A percentile compares a stretch with the other conserved stretches of the same genome.
phyloP scores from a whole-genome alignment of 1,140 invertebrate species.

The Cotesia glomerata region DNA sequence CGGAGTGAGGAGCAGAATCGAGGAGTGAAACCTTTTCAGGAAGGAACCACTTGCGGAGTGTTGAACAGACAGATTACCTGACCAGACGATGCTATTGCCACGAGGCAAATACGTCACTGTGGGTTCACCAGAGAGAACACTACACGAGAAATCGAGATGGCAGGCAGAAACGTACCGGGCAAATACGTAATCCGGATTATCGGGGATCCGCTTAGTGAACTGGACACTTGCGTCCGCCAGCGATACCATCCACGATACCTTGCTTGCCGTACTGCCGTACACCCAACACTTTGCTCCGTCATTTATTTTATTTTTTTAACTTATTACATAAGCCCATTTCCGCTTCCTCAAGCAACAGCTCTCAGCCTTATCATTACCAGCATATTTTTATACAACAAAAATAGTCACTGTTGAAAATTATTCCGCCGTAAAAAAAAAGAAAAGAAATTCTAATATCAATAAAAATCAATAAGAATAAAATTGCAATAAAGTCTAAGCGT shows the following conservation, averaged over 20 bases:
- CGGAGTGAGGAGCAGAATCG: background rate
- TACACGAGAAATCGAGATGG: slow-evolving; percentile 54
- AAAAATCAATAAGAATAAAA: slow-evolving; percentile 32
- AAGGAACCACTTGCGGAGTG: background rate
- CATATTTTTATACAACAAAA: background rate
- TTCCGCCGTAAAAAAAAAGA: no score
- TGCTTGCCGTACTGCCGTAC: background rate
- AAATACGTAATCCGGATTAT: slow-evolving; percentile 64
- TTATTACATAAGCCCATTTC: background rate
- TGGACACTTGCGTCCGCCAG: slow-evolving; percentile 56
- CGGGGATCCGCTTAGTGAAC: slow-evolving; percentile 61
- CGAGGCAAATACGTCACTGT: slow-evolving; percentile 56
- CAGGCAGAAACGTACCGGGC: slow-evolving; percentile 46
- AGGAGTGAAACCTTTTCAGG: background rate
- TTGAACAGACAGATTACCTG: slow-evolving; percentile 47
- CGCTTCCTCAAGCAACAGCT: background rate
- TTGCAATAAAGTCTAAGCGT: slow-evolving; percentile 18
- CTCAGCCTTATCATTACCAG: background rate
- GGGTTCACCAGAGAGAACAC: slow-evolving; percentile 18
- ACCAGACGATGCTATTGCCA: slow-evolving; percentile 50
- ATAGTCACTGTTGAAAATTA: background rate
- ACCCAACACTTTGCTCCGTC: background rate
- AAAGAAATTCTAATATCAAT: slow-evolving; percentile 40
- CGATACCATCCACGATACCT: slow-evolving; percentile 52
- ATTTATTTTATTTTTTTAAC: background rate